phyloP scores from a whole-genome alignment of 2,797 vertebrate species.

The Cuculus canorus region DNA sequence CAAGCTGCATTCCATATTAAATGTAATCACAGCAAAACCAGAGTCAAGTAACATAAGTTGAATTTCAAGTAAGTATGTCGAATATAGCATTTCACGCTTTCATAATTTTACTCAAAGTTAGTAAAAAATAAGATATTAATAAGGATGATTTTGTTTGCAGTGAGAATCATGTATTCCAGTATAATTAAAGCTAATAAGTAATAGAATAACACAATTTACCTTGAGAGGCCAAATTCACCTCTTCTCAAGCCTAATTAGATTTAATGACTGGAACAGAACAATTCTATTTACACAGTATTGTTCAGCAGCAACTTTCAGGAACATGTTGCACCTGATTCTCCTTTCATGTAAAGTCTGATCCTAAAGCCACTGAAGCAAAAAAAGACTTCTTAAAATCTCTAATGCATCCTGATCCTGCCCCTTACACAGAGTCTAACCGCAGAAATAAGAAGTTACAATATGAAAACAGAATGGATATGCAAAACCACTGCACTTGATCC shows the following conservation, averaged over 20 bases:
- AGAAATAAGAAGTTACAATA: neutral
- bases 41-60: neutral
- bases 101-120: neutral
- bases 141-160: neutral
- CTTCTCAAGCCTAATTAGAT: conserved; percentile 34
- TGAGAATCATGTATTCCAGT: neutral
- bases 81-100: neutral
- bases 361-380: neutral
- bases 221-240: conserved; percentile 17
- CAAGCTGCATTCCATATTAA: neutral
- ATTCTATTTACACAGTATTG: conserved; percentile 13
- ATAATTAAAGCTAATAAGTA: neutral
- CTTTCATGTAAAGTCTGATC: neutral
- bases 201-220: neutral
- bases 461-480: neutral
- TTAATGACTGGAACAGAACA: conserved; percentile 53
- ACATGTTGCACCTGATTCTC: neutral
- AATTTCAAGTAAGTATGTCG: neutral
- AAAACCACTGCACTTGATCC: neutral
- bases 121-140: neutral
- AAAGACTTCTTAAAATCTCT: neutral
- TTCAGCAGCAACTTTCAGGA: neutral
- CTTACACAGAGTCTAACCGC: neutral
- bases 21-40: neutral
- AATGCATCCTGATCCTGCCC: neutral